Base-by-base conservation (phyloP, 2,113 vertebrate species). In the Passer montanus region DNA sequence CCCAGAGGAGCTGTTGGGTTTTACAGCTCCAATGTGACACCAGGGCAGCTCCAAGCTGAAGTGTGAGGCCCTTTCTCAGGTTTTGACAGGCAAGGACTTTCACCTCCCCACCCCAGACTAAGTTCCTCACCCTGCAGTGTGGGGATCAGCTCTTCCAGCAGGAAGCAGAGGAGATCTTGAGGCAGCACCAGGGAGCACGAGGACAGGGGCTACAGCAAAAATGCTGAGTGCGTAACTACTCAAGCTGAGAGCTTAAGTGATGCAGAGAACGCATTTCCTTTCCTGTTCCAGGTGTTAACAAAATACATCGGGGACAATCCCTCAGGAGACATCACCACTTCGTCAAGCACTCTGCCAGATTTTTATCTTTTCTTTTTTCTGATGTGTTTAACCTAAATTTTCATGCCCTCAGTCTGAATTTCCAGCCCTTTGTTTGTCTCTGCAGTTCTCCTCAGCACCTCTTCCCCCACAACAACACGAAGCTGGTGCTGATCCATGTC, bases 311-410 rank as follows among this genome's bases (percentile, higher is more conserved):
- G 37, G 67, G 70, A 83, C 72, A 77, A 46, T 62, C 80, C 55
- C 86, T 49, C 2, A 44, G 79, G 63, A 90, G 58, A 86, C 2
- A 0, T 37, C 72, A 76, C 73, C 43, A 39, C 66, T 95, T 92
- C 63, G 72, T 95, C 1, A 0, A 86, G 58, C 46, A 41, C n/a
- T 23, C 89, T 60, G 58, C 30, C 76, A 90, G 59, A 30, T 26
- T 52, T 55, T 47, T 35, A 13, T 60, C 4, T n/a, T 12, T 9
- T 41, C 13, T n/a, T 73, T 67, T 49, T 62, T 52, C 28, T 31
- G 41, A 37, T 13, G 19, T 3, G 4, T 85, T 94, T 84, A 93
- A 92, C 78, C 78, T 90, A 52, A 76, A 83, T 92, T 78, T 90
- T 90, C 27, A 20, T 11, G 49, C 73, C 49, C 63, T 72, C 49